Conservation (phyloP, 2,888 invertebrate genomes). For the Himalopsyche tibetana region DNA sequence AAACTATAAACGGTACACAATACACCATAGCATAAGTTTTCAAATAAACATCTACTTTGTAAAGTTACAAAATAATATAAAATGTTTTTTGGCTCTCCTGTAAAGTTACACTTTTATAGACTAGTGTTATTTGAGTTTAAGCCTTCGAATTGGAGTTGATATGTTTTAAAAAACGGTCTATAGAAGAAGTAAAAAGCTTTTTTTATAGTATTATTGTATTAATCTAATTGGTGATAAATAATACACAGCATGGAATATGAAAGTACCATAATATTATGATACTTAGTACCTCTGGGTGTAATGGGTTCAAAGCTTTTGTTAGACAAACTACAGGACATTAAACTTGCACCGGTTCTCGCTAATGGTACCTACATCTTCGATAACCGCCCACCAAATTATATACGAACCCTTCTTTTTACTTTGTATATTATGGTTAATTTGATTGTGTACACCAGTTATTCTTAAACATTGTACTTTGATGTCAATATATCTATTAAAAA, state of each 20-base stretch:
- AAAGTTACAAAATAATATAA: no score
- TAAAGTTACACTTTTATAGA: no score
- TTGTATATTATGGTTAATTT: background rate
- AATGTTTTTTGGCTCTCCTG: no score
- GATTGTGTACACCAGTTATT: constrained; percentile 3
- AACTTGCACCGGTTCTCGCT: constrained; percentile 22
- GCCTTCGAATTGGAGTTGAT: no score
- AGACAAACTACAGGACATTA: constrained; percentile 9
- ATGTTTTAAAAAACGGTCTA: no score
- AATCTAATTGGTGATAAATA: constrained; percentile 2
- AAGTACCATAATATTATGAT: background rate
- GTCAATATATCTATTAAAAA: no score
- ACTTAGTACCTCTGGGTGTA: background rate
- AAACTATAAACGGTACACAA: no score
- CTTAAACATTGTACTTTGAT: background rate
- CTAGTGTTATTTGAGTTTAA: no score
- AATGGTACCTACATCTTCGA: constrained; percentile 18
- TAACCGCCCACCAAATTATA: constrained; percentile 44
- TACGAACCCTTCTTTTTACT: constrained; percentile 11
- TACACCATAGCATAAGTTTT: no score
- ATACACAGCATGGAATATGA: constrained; percentile 17
- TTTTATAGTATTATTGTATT: no score
- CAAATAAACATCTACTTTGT: no score
- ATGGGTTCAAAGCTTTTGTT: constrained; percentile 20
- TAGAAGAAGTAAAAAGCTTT: no score